Percentiles rank a stretch among this genome's conserved stretches.
phyloP scores from a whole-genome alignment of 1,140 invertebrate species.

The Philopotamus ludificatus region DNA sequence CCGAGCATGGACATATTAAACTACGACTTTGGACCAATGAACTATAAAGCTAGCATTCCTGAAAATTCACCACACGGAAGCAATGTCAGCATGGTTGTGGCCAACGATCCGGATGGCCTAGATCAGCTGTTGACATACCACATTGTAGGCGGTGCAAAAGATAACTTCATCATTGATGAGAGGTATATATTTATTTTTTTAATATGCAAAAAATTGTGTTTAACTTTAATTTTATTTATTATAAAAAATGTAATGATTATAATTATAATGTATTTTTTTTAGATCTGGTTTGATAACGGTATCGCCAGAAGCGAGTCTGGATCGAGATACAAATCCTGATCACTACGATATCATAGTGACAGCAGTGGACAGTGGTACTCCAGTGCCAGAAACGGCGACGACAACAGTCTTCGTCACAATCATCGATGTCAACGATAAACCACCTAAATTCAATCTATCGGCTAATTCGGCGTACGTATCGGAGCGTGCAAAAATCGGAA shows the following conservation, averaged over 20 bases:
- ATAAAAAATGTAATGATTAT: too few relatives aligned
- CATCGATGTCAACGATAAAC: conserved; percentile 80
- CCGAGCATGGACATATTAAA: conserved; percentile 22
- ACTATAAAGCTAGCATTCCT: conserved; percentile 66
- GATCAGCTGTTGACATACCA: conserved; percentile 70
- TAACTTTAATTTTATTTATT: not conserved
- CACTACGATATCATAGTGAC: conserved; percentile 72
- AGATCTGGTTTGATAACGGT: conserved; percentile 72
- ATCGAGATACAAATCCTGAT: conserved; percentile 65
- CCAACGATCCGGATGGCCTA: conserved; percentile 74
- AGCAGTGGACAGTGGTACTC: conserved; percentile 69
- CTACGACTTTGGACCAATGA: conserved; percentile 59
- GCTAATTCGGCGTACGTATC: conserved; percentile 69
- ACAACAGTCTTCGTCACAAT: conserved; percentile 72
- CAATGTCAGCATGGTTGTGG: conserved; percentile 67
- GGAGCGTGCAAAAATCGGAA: conserved; percentile 66
- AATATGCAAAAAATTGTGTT: not conserved
- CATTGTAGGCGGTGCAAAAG: conserved; percentile 71
- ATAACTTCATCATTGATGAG: conserved; percentile 77
- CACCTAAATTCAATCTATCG: conserved; percentile 69
- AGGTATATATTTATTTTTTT: conserved; percentile 52
- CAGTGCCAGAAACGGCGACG: conserved; percentile 73
- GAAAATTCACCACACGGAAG: conserved; percentile 70
- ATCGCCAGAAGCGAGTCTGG: conserved; percentile 70
- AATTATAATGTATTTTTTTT: conserved; percentile 41